Evolutionary conservation across 2,888 invertebrate genomes (phyloP).

Genomic region (Stenolophus ochropezus): DNA sequence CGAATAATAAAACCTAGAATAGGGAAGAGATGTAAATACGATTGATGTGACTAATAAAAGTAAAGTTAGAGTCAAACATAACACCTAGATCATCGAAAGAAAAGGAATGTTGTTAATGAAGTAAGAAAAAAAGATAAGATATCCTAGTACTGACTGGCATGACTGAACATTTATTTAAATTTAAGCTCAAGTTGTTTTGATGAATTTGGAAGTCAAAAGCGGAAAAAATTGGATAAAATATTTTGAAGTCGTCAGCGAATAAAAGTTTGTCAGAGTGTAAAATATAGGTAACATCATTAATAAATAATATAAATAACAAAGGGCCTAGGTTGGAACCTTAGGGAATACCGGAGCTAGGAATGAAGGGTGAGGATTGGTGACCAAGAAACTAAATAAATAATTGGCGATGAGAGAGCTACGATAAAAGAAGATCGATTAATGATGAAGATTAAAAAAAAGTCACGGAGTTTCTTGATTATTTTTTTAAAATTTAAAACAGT

Average conservation of each 20-base stretch:
- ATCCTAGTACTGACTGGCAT: not conserved
- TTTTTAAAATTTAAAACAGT: not conserved
- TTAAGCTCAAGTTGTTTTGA: not conserved
- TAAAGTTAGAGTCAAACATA: not conserved
- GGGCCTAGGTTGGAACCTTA: not conserved
- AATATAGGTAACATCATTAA: not conserved
- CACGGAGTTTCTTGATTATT: not conserved
- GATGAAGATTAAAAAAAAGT: not conserved
- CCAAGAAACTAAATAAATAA: not conserved
- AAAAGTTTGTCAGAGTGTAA: not conserved
- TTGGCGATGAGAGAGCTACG: not conserved
- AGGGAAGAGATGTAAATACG: not conserved
- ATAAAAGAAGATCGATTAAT: not conserved
- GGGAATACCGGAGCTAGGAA: not conserved
- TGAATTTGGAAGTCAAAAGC: not conserved
- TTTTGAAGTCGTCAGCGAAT: not conserved
- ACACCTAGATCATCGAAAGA: not conserved
- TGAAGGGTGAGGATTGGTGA: not conserved
- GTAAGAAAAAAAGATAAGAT: not conserved
- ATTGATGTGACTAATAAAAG: not conserved
- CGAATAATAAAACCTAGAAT: not conserved
- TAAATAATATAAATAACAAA: slow-evolving; percentile 1
- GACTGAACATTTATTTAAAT: not conserved
- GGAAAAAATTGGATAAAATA: not conserved
- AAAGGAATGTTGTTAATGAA: not conserved